Base-by-base conservation (phyloP, 2,888 invertebrate genomes). In the Ashinkailepas kermadecensis region DNA sequence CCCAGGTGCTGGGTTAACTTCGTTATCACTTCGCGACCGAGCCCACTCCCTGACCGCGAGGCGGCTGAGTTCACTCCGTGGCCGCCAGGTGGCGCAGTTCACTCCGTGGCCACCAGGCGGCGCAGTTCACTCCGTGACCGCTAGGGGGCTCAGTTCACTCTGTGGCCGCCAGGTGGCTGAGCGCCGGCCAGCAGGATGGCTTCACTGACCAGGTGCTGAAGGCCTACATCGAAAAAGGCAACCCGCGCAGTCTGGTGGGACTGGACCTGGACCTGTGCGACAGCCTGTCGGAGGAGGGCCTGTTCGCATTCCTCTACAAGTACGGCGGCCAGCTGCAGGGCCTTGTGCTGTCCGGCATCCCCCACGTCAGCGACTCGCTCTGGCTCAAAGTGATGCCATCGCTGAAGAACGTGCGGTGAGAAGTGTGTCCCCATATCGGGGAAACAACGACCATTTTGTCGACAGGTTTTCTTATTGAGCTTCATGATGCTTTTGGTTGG, bases 351-450 rank as follows among this genome's bases (percentile, higher is more conserved):
- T 94, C 95, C 82, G 97, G 99, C 79, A 99, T 99, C 93, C 94
- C 98, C 0, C 98, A 99, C 87, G 94, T 99, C 85, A 97, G 98
- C 0, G 99, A 99, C 89, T 96, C 97, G 87, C 92, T 99, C 85
- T 99, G 99, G 97, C 95, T 96, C 89, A 94, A 95, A 85, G 94
- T 97, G 84, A 90, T 99, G 84, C 96, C 97, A 0, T 92, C 95
- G 84, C 89, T 99, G 81, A 93, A 92, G 82, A 97, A 97, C 87
- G 94, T 96, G 85, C 96, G 93, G 99, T 98, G 87, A 88, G 39
- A 39, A 39, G 39, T 39, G 39, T 4, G 39, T 39, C 39, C 39
- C 4, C 39, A 4, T 39, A 39, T 4, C 4, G 39, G 39, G 39
- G 39, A 39, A 39, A 39, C 39, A 39, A 39, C 39, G 39, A 4